phyloP scores from a whole-genome alignment of 2,797 vertebrate species.

The Poeciliopsis turneri region DNA sequence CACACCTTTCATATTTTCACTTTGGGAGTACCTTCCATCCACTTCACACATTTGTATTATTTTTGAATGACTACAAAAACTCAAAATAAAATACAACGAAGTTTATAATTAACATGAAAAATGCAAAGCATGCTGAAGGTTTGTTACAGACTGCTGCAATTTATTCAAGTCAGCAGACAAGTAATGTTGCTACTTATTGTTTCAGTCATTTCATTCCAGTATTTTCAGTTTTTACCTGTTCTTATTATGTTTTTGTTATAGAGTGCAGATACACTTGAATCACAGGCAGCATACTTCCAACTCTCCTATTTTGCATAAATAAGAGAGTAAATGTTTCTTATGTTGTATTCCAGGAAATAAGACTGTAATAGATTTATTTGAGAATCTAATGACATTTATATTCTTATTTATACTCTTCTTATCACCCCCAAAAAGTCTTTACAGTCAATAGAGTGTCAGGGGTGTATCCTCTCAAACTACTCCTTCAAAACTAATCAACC shows the following conservation, averaged over 20 bases:
- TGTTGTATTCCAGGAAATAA: background rate
- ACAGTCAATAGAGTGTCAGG: background rate
- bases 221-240: background rate
- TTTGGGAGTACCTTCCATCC: no score
- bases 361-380: background rate
- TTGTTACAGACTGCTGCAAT: constrained; percentile 26
- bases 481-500: constrained; percentile 10
- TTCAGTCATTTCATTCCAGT: background rate
- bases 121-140: background rate
- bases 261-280: background rate
- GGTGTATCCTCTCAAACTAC: constrained; percentile 10
- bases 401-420: background rate
- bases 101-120: background rate
- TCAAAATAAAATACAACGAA: background rate
- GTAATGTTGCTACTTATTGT: background rate
- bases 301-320: background rate
- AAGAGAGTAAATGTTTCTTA: background rate
- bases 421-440: background rate
- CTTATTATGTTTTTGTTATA: background rate
- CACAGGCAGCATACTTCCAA: background rate
- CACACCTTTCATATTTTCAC: background rate
- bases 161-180: constrained; percentile 31
- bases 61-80: background rate
- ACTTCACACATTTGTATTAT: no score
- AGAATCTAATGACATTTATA: background rate